Evolutionary conservation across 2,113 vertebrate species (phyloP).

Genomic region (Spermophilus dauricus): DNA sequence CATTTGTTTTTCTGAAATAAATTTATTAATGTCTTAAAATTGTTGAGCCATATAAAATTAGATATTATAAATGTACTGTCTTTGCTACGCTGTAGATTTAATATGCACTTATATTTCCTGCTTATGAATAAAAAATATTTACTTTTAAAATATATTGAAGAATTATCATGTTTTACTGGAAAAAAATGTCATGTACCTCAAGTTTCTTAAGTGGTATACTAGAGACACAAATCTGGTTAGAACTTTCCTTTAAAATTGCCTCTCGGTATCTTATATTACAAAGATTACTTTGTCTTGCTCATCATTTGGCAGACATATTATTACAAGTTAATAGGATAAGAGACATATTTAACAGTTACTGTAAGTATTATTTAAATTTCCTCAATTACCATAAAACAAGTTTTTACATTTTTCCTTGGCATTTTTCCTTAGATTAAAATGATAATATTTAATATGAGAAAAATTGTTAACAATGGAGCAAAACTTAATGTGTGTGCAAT

Average conservation of each 20-base stretch:
- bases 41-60: slow-evolving; percentile 44
- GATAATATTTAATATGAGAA: neutral
- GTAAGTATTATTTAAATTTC: slow-evolving; percentile 70
- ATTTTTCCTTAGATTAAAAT: slow-evolving; percentile 40
- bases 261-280: slow-evolving; percentile 64
- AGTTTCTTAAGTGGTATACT: slow-evolving; percentile 23
- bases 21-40: slow-evolving; percentile 54
- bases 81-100: slow-evolving; percentile 41
- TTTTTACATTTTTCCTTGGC: slow-evolving; percentile 60
- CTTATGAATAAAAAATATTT: slow-evolving; percentile 63
- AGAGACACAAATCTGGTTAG: slow-evolving; percentile 42
- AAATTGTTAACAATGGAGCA: slow-evolving; percentile 39
- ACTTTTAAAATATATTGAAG: slow-evolving; percentile 56
- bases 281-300: slow-evolving; percentile 30
- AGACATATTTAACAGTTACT: slow-evolving; percentile 49
- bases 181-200: slow-evolving; percentile 27
- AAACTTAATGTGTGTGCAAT: slow-evolving; percentile 50
- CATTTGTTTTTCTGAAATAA: slow-evolving; percentile 54
- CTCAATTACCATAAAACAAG: slow-evolving; percentile 8
- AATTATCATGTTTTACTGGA: slow-evolving; percentile 18
- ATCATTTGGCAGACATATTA: slow-evolving; percentile 46
- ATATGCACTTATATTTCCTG: slow-evolving; percentile 4
- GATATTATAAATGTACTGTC: neutral
- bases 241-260: slow-evolving; percentile 54
- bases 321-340: slow-evolving; percentile 69